phyloP scores from a whole-genome alignment of 2,797 vertebrate species.

The Gadopsis bispinosus region DNA sequence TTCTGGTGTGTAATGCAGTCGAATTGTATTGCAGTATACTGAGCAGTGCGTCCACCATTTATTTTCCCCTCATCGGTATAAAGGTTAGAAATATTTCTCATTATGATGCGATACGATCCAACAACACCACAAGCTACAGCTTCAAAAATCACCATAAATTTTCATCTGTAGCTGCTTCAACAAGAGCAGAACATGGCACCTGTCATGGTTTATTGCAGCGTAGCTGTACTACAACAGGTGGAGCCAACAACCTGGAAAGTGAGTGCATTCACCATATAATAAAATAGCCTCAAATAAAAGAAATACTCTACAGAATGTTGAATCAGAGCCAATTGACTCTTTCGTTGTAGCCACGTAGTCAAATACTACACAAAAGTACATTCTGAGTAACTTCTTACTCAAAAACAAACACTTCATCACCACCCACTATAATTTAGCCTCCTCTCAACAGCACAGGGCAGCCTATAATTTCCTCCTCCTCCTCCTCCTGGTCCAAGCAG shows the following conservation, averaged over 20 bases:
- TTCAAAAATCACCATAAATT: background rate
- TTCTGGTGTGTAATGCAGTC: background rate
- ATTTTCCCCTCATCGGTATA: background rate
- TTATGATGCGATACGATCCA: background rate
- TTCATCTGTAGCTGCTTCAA: background rate
- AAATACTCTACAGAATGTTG: background rate
- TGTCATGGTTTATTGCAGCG: background rate
- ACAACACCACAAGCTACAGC: background rate
- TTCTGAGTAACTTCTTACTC: conserved; percentile 3
- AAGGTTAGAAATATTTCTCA: background rate
- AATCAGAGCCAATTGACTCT: conserved; percentile 8
- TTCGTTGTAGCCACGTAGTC: conserved; percentile 51
- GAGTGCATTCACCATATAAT: background rate
- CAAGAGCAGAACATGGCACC: background rate
- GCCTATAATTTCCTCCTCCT: conserved; percentile 55
- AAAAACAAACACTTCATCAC: conserved; percentile 65
- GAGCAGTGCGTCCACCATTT: too few species aligned
- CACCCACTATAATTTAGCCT: conserved; percentile 60
- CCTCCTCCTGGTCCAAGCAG: conserved; percentile 35
- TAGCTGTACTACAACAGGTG: background rate
- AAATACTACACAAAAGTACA: conserved; percentile 38
- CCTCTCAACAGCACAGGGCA: conserved; percentile 29
- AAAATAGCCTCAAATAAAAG: background rate
- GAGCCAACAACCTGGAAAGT: background rate
- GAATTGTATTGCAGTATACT: background rate